Evolutionary conservation across 1,140 invertebrate species (phyloP), one percentile per base, ranked within the genome.

Genomic region (Drosophila nebulosa): DNA sequence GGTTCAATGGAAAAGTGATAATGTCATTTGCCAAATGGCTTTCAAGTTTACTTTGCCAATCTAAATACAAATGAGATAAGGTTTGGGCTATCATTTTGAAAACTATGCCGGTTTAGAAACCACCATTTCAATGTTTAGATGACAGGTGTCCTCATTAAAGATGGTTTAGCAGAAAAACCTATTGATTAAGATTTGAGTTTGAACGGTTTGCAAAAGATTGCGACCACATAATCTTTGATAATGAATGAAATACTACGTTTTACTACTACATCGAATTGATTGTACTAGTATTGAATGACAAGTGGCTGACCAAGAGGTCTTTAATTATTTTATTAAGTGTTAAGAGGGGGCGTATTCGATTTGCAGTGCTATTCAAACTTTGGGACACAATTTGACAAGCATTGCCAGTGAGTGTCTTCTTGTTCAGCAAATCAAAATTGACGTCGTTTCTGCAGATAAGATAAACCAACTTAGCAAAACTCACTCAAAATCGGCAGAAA

Each of bases 401-500:
- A 42, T 18, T 42, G 39, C 4, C 14, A 39, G 7, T 30, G 7
- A 30, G 27, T 1, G 7, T 30, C 36, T 42, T 42, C 5, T 1
- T 14, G 39, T 4, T 57, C 14, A 18, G 24, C 62, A 66, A 71
- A 66, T 71, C 53, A 63, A 52, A 71, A 63, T 52, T 30, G 27
- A 9, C 16, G n/a, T 35, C n/a, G 32, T 21, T 16, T 16, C 3
- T 1, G n/a, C 9, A 18, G 79, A 85, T 84, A 30, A 84, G 79
- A 73, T 84, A 53, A 57, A 9, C 50, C 55, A 42, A 9, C 5
- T 62, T 36, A 18, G 22, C 32, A 35, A 26, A 36, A 62, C 3
- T 67, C 63, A 71, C 72, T 79, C 50, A 71, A 52, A 50, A 9
- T 3, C 12, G n/a, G n/a, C 51, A 60, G 39, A 52, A n/a, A n/a